Evolutionary conservation across 1,140 invertebrate genomes (phyloP).

Genomic region (Drosophila lacteicornis): DNA sequence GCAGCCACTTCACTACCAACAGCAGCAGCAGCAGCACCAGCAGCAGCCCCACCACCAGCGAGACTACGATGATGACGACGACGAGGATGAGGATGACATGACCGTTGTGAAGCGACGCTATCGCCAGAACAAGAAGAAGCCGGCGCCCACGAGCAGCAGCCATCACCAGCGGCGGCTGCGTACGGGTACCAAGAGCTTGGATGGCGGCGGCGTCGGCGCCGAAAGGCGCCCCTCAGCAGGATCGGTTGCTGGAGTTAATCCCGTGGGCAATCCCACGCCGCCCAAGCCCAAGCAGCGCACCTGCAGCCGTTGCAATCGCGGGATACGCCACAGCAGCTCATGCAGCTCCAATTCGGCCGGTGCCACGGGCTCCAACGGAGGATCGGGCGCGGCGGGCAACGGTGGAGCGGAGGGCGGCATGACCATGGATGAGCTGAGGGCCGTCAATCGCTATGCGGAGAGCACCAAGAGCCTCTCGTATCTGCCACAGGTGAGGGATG

Average conservation of each 20-base stretch:
- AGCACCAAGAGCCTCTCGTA: conserved; percentile 96
- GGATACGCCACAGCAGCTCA: conserved; percentile 86
- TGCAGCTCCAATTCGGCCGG: conserved; percentile 88
- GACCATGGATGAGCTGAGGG: conserved; percentile 93
- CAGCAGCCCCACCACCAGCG: conserved; percentile 35
- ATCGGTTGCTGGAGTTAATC: conserved; percentile 14
- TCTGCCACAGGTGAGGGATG: conserved; percentile 92
- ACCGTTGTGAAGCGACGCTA: conserved; percentile 77
- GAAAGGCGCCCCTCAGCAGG: conserved; percentile 46
- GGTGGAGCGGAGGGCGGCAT: conserved; percentile 85
- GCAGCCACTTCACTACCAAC: conserved; percentile 36
- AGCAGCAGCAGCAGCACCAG: conserved; percentile 16
- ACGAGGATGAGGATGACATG: conserved; percentile 74
- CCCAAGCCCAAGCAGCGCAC: conserved; percentile 65
- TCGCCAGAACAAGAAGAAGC: conserved; percentile 81
- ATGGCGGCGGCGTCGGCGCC: conserved; percentile 45
- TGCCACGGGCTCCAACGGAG: conserved; percentile 87
- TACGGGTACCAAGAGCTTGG: conserved; percentile 73
- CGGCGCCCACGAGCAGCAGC: conserved; percentile 40
- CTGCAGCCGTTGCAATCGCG: conserved; percentile 80
- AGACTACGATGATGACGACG: conserved; percentile 75
- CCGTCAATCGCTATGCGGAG: conserved; percentile 95
- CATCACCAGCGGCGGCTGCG: conserved; percentile 79
- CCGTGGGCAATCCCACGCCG: conserved; percentile 26
- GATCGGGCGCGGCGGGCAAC: conserved; percentile 87